Conservation (phyloP, 2,113 vertebrate genomes). For the Pollachius pollachius region DNA sequence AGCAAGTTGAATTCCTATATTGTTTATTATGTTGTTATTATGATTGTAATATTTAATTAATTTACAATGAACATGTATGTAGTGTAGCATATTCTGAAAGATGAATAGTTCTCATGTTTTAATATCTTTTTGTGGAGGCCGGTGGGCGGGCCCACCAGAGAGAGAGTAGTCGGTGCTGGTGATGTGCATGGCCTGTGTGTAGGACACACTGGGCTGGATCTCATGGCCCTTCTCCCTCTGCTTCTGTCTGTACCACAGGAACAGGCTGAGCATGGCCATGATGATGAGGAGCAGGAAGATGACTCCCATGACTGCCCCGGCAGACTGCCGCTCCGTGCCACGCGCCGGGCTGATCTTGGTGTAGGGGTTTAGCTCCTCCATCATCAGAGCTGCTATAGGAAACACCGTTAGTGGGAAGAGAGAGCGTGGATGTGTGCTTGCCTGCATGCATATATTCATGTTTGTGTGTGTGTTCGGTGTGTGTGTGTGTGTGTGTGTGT, state of each 20-base stretch:
- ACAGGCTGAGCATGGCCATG: slow-evolving; percentile 91
- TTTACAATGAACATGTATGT: no score
- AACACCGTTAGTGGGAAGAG: slow-evolving; percentile 27
- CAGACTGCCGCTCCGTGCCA: slow-evolving; percentile 92
- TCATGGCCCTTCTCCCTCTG: slow-evolving; percentile 94
- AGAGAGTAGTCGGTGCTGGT: slow-evolving; percentile 93
- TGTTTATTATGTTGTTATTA: no score
- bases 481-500: not conserved
- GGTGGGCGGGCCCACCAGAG: slow-evolving; percentile 81
- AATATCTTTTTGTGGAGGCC: no score
- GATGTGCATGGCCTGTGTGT: slow-evolving; percentile 92
- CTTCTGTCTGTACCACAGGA: slow-evolving; percentile 91
- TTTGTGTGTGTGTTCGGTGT: not conserved
- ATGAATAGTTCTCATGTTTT: no score
- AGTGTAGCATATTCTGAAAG: no score
- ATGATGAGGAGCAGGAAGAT: slow-evolving; percentile 93
- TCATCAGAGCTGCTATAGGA: slow-evolving; percentile 91
- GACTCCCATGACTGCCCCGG: slow-evolving; percentile 95
- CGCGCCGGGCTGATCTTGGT: slow-evolving; percentile 97
- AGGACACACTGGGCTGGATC: slow-evolving; percentile 91
- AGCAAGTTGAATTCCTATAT: no score
- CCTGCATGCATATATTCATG: not conserved
- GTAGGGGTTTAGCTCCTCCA: slow-evolving; percentile 98
- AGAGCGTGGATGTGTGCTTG: not conserved
- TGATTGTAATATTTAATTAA: no score